phyloP scores from a whole-genome alignment of 2,113 vertebrate species.

The Raja brachyura region DNA sequence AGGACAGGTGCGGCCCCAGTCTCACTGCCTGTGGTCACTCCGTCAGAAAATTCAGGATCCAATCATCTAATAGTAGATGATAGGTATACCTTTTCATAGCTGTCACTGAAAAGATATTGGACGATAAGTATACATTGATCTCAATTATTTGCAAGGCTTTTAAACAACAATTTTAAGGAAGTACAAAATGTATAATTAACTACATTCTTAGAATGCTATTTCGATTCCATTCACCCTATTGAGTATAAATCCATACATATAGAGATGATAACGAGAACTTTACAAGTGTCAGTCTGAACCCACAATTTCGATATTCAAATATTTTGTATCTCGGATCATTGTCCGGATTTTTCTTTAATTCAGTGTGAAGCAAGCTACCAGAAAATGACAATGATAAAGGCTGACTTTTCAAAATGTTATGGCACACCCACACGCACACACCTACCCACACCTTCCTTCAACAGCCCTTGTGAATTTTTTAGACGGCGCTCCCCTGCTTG shows the following conservation, averaged over 20 bases:
- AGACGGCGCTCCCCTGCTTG: too few species aligned
- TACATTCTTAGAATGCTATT: not conserved
- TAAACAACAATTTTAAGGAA: not conserved
- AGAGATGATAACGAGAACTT: not conserved
- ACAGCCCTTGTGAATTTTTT: too few species aligned
- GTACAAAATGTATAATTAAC: not conserved
- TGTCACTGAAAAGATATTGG: not conserved
- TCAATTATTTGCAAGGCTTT: not conserved
- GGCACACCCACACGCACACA: too few species aligned
- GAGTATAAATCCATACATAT: not conserved
- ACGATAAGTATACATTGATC: too few species aligned
- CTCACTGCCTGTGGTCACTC: too few species aligned
- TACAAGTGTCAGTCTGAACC: not conserved
- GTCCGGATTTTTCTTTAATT: slow-evolving; percentile 2
- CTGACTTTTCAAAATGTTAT: slow-evolving; percentile 5
- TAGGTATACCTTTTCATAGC: not conserved
- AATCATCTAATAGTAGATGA: not conserved
- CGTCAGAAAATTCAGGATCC: too few species aligned
- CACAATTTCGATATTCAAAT: not conserved
- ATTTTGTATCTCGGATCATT: not conserved
- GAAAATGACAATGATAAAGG: not conserved
- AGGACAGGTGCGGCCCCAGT: too few species aligned
- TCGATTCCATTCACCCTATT: not conserved
- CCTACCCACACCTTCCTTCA: too few species aligned
- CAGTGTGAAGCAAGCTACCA: not conserved